Evolutionary conservation across 2,797 vertebrate genomes (phyloP), one percentile per base, ranked within the genome.

Genomic region (Scomberomorus guttatus): DNA sequence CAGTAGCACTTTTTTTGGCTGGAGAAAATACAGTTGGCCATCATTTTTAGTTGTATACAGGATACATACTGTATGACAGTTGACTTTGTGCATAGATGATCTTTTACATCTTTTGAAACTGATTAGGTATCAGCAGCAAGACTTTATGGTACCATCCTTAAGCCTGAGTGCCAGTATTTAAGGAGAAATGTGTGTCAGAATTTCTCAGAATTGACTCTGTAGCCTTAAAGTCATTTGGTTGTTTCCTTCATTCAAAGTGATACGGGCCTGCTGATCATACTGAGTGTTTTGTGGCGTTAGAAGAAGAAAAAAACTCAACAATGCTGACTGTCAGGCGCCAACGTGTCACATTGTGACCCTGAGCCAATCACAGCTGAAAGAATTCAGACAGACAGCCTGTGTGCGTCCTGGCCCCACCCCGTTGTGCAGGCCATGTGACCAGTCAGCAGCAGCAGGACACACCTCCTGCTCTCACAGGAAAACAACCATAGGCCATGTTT

Each of bases 341-440:
- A 57, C 10, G 60, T 82, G 70, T 81, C 67, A 84, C 78, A 81
- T 22, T 81, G 72, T 82, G 65, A 52, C 61, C 60, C 48, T 68
- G 20, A 82, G 56, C 85, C 87, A 85, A 83, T 86, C 72, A 54
- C 68, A 81, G 64, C 5, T 44, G 34, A 80, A 79, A 69, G 72
- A 82, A 87, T 80, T 84, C 72, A 64, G 63, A 60, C 57, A 56
- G 81, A 48, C 54, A n/a, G 72, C 48, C 62, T 59, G 32, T 64
- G 66, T 54, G 42, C 15, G 54, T 25, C 5, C 34, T 34, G n/a
- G 70, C 51, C 20, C 71, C 58, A 1, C 59, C 72, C 72, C 48
- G 69, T 37, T 17, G 18, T 20, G 29, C 18, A 46, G 34, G 60
- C 70, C 84, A 85, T 66, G 71, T 82, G 84, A 90, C 46, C 64